Percentiles rank a stretch among this genome's conserved stretches.
These are phyloP conservation scores for Atta cephalotes DNA, from an alignment of 1,140 invertebrate species.

Conservation along the genomic window DNA sequence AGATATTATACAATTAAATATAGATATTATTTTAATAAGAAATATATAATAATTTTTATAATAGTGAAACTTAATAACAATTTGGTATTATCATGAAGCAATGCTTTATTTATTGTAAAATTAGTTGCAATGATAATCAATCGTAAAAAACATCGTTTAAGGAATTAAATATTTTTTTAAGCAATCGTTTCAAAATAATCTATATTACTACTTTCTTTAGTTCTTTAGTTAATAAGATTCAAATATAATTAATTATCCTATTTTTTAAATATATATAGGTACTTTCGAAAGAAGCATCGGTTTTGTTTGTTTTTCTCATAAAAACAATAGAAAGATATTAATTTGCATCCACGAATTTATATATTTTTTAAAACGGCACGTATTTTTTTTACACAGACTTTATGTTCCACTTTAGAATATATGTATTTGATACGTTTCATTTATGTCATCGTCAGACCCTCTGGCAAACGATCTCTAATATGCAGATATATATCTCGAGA, in stretches of 20 bases:
- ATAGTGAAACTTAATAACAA: background rate
- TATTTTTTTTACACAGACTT: background rate
- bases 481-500: background rate
- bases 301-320: background rate
- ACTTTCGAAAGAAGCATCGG: background rate
- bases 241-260: background rate
- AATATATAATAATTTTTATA: background rate
- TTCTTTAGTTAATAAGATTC: background rate
- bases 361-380: background rate
- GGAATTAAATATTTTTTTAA: background rate
- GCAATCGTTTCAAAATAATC: background rate
- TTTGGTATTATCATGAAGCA: background rate
- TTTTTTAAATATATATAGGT: background rate
- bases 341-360: background rate
- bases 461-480: background rate
- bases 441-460: background rate
- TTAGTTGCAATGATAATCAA: background rate
- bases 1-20: background rate
- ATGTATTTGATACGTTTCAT: background rate
- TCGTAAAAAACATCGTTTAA: background rate
- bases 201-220: conserved; percentile 4
- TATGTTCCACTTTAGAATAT: background rate
- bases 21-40: background rate
- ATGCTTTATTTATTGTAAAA: background rate
- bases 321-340: background rate